phyloP scores from a whole-genome alignment of 2,888 invertebrate genomes.

The Imbricaverruca yamaguchii region DNA sequence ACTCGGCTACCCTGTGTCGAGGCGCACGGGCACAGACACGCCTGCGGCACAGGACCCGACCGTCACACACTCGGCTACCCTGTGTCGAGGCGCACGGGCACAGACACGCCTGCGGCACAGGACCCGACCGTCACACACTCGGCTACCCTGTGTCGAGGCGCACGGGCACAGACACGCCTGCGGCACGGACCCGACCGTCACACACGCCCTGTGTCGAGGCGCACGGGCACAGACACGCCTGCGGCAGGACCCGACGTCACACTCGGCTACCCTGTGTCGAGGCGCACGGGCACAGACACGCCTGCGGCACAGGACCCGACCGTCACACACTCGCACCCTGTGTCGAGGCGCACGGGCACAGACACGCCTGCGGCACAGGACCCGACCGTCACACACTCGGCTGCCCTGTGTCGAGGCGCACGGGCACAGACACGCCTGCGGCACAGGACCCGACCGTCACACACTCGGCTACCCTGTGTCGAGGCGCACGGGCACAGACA shows the following conservation, averaged over 20 bases:
- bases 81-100: too few species aligned
- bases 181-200: slow-evolving; percentile 33
- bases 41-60: slow-evolving; percentile 41
- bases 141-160: too few species aligned
- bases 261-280: too few species aligned
- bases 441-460: too few species aligned
- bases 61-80: too few species aligned
- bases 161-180: slow-evolving; percentile 46
- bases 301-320: slow-evolving; percentile 41
- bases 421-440: slow-evolving; percentile 47
- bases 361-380: slow-evolving; percentile 47
- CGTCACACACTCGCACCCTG: too few species aligned
- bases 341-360: not conserved
- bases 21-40: slow-evolving; percentile 41
- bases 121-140: too few species aligned
- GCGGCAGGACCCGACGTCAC: slow-evolving; percentile 36
- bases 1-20: too few species aligned
- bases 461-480: too few species aligned
- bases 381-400: too few species aligned
- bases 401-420: too few species aligned
- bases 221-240: slow-evolving; percentile 45
- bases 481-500: slow-evolving; percentile 39
- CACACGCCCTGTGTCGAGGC: too few species aligned
- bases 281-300: slow-evolving; percentile 41
- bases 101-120: slow-evolving; percentile 47